phyloP scores from a whole-genome alignment of 2,888 invertebrate genomes.

The Drosophila subsilvestris region DNA sequence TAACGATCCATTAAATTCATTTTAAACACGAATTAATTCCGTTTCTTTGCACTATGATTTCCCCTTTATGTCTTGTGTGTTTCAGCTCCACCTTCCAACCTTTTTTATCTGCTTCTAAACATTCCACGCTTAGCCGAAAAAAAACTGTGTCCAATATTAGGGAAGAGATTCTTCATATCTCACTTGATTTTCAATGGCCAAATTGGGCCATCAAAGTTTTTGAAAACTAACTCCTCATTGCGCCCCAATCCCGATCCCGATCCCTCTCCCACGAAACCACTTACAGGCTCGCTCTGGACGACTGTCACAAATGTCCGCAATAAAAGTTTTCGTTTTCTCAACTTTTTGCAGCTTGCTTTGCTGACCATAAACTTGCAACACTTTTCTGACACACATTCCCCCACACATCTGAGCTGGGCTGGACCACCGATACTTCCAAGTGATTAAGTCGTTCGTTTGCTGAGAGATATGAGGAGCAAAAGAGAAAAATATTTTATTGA shows the following conservation, averaged over 20 bases:
- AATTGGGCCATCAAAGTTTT: conserved; percentile 51
- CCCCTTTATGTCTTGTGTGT: too few species aligned
- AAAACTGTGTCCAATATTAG: not conserved
- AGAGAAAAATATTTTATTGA: conserved; percentile 54
- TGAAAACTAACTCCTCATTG: conserved; percentile 40
- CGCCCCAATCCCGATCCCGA: conserved; percentile 11
- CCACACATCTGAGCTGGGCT: conserved; percentile 14
- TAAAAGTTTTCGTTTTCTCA: conserved; percentile 46
- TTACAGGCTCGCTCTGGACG: conserved; percentile 49
- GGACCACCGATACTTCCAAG: conserved; percentile 50
- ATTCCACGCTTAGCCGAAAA: too few species aligned
- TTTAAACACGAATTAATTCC: too few species aligned
- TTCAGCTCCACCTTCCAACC: too few species aligned
- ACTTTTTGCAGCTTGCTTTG: conserved; percentile 19
- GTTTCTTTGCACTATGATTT: too few species aligned
- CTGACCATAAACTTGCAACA: conserved; percentile 50
- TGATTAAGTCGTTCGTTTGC: conserved; percentile 64
- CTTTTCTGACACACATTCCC: conserved; percentile 36
- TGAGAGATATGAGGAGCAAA: conserved; percentile 36
- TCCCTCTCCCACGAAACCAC: conserved; percentile 35
- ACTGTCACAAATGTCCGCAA: conserved; percentile 34
- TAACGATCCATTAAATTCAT: too few species aligned
- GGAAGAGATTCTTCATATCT: conserved; percentile 30
- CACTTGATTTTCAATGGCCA: conserved; percentile 42
- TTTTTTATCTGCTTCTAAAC: too few species aligned